These are phyloP conservation scores for Istiophorus platypterus DNA, from an alignment of 2,113 vertebrate genomes.

Conservation along the genomic window DNA sequence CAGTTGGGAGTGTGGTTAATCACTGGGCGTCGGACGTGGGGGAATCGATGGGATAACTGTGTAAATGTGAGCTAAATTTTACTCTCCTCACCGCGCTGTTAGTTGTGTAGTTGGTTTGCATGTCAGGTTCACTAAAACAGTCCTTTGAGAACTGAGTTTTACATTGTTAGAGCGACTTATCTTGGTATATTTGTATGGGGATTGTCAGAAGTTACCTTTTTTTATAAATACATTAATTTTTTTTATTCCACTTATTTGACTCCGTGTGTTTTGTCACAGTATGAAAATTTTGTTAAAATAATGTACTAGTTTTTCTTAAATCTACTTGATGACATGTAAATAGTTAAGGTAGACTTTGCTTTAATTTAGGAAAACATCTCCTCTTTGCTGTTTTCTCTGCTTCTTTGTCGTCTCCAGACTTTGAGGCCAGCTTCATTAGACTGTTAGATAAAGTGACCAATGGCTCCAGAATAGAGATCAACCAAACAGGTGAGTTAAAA, in stretches of 20 bases:
- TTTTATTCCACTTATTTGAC: not conserved
- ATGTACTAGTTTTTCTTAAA: not conserved
- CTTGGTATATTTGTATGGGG: not conserved
- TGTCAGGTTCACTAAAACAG: not conserved
- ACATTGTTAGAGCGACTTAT: not conserved
- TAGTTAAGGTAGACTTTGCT: not conserved
- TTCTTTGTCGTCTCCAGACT: constrained; percentile 84
- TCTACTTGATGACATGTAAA: not conserved
- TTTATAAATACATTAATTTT: not conserved
- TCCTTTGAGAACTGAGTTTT: not conserved
- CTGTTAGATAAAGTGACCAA: constrained; percentile 97
- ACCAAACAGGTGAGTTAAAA: constrained; percentile 92
- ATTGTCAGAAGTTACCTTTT: not conserved
- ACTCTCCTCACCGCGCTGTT: rapidly evolving
- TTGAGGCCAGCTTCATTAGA: constrained; percentile 97
- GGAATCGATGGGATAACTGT: not conserved
- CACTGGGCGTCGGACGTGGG: constrained; percentile 25
- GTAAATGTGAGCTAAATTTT: not conserved
- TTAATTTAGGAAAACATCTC: not conserved
- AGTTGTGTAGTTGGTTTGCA: not conserved
- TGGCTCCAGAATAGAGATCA: constrained; percentile 96
- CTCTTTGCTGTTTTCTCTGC: not conserved
- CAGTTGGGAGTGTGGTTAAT: constrained; percentile 75
- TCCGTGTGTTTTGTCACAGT: not conserved
- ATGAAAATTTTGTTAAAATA: not conserved